These are phyloP conservation scores for Epicauta chinensis DNA, from an alignment of 1,140 invertebrate genomes.

Conservation along the genomic window DNA sequence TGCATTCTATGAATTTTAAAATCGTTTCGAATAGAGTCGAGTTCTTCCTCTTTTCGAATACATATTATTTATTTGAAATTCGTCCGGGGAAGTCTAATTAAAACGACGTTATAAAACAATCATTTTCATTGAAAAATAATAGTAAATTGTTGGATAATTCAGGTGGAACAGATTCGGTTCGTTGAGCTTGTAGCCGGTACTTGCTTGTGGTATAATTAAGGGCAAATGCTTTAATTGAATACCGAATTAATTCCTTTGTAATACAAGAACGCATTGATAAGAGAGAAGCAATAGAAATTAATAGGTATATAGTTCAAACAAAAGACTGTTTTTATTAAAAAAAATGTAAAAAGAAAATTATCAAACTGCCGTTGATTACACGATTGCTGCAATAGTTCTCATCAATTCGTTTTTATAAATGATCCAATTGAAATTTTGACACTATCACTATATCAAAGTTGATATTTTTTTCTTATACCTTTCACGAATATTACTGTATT, in stretches of 20 bases:
- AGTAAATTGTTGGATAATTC: constrained; percentile 7
- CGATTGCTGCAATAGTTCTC: no score
- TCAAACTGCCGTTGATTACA: no score
- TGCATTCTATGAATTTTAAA: no score
- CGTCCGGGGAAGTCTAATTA: no score
- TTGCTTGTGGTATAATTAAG: constrained; percentile 14
- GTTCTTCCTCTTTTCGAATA: no score
- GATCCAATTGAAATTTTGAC: constrained; percentile 16
- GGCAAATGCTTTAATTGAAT: constrained; percentile 17
- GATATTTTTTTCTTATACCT: constrained; percentile 4
- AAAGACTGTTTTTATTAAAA: no score
- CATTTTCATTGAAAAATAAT: no score
- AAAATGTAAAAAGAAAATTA: no score
- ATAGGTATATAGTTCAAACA: no score
- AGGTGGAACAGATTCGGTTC: constrained; percentile 12
- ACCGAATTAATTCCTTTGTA: constrained; percentile 16
- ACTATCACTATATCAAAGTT: constrained; percentile 12
- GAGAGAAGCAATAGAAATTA: constrained; percentile 11
- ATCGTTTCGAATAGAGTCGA: no score
- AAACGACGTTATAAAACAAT: no score
- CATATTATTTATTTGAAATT: no score
- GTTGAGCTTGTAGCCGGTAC: constrained; percentile 12
- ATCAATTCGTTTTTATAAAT: constrained; percentile 5
- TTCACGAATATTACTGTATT: constrained; percentile 15
- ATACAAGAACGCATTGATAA: constrained; percentile 8